A percentile compares a stretch with the other conserved stretches of the same genome.
Conservation (phyloP, 2,797 vertebrate genomes). For the Tapera naevia region DNA sequence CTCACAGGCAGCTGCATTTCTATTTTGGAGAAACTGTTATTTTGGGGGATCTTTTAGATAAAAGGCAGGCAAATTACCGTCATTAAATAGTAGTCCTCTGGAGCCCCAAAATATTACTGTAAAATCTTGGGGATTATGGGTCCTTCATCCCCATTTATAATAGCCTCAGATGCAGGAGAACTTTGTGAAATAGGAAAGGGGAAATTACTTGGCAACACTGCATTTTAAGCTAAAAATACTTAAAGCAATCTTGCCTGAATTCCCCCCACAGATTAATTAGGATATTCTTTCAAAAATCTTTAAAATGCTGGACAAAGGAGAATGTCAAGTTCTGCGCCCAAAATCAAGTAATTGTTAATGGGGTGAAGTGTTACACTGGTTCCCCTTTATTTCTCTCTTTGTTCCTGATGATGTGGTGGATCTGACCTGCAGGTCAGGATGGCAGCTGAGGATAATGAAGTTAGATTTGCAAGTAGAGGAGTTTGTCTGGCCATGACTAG, state of each 20-base stretch:
- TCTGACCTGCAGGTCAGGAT: background rate
- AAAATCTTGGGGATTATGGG: constrained; percentile 48
- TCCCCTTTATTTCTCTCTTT: background rate
- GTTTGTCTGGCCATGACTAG: background rate
- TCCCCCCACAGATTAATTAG: constrained; percentile 51
- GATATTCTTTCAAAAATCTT: constrained; percentile 41
- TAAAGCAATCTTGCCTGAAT: constrained; percentile 47
- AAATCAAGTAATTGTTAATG: constrained; percentile 14
- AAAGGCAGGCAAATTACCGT: background rate
- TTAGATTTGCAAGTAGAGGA: background rate
- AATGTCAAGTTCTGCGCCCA: background rate
- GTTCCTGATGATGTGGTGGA: background rate
- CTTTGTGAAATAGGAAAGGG: constrained; percentile 25
- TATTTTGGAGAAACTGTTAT: background rate
- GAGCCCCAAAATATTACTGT: background rate
- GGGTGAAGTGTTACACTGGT: background rate
- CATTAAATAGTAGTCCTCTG: background rate
- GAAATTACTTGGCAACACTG: constrained; percentile 34
- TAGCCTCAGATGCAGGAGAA: constrained; percentile 46
- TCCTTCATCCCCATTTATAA: constrained; percentile 20
- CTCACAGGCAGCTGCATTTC: background rate
- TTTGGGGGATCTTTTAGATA: background rate
- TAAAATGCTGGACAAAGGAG: background rate
- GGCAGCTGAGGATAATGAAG: background rate
- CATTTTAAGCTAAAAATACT: constrained; percentile 54